Evolutionary conservation across 2,113 vertebrate species (phyloP), one percentile per base, ranked within the genome.

Genomic region (Acanthochromis polyacanthus): DNA sequence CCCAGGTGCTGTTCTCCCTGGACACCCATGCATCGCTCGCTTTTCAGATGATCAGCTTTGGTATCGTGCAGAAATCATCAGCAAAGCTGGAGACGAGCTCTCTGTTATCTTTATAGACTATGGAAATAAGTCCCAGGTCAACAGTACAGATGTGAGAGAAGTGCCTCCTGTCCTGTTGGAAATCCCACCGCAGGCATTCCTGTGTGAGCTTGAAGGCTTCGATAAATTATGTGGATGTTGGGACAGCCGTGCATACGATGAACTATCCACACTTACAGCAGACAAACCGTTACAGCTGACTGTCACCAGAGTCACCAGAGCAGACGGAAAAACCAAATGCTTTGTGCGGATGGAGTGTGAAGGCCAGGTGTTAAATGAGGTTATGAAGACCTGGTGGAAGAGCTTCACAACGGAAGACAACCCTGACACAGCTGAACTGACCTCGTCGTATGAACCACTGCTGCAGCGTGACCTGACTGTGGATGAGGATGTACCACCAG

Each of bases 101-200:
- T 93, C 91, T 0, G 89, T 98, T 78, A 83, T 94, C 36, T 96
- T 96, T 2, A 88, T 99, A 36, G 98, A 99, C 91, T 97, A 97
- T 0, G 97, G 97, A 75, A 97, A 96, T 2, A 68, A 92, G 38
- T 95, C 95, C 28, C 68, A 89, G 10, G 84, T 95, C 30, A 86
- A 81, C 10, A 4, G 90, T 4, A 86, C 91, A 22, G 69, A 94
- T 20, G 61, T 97, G 52, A 94, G 81, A 71, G 84, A 87, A 48
- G 91, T 99, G 7, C 94, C 97, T 0, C 3, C 66, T 15, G 81
- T 93, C 4, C 86, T 98, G 14, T 46, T 95, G 10, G 16, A 80
- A 9, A 67, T 93, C 30, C 94, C 95, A 11, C 92, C 93, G 73
- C 96, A 96, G 82, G 96, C 96, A 0, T 98, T 99, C 84, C 80